Conservation (phyloP, 2,888 invertebrate species). For the Branchipolynoe longqiensis region DNA sequence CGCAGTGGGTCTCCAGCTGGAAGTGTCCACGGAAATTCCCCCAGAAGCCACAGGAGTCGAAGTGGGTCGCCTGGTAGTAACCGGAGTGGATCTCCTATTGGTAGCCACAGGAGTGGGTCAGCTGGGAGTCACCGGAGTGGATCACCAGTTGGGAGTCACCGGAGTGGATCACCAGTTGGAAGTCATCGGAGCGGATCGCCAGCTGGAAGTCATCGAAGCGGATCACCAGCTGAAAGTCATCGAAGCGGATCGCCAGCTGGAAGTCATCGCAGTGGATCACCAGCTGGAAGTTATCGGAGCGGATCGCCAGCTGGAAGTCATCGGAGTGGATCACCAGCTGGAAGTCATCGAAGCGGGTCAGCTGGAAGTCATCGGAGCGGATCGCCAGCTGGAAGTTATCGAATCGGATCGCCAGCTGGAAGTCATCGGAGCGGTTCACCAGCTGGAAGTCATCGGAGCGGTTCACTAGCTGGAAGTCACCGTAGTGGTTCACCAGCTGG, state of each 20-base stretch:
- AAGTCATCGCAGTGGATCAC: constrained; percentile 27
- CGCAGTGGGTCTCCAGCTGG: constrained; percentile 5
- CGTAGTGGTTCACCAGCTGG: too few species aligned
- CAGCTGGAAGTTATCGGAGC: constrained; percentile 52
- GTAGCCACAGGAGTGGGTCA: not conserved
- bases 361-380: constrained; percentile 52
- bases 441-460: not conserved
- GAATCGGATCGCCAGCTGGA: too few species aligned
- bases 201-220: constrained; percentile 1
- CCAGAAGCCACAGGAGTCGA: constrained; percentile 2
- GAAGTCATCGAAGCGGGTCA: constrained; percentile 50
- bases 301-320: constrained; percentile 42
- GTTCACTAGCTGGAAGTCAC: too few species aligned
- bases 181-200: constrained; percentile 6
- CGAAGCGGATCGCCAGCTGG: too few species aligned
- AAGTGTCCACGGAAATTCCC: too few species aligned
- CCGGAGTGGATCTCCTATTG: not conserved
- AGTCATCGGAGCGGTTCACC: not conserved
- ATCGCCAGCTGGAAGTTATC: constrained; percentile 1
- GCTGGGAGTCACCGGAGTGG: constrained; percentile 37
- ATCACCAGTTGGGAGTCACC: not conserved
- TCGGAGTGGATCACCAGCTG: constrained; percentile 27
- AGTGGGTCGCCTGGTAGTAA: not conserved
- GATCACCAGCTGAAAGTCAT: too few species aligned
- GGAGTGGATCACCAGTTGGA: constrained; percentile 33